Evolutionary conservation across 2,888 invertebrate genomes (phyloP), one percentile per base, ranked within the genome.

Genomic region (Thyatira batis): DNA sequence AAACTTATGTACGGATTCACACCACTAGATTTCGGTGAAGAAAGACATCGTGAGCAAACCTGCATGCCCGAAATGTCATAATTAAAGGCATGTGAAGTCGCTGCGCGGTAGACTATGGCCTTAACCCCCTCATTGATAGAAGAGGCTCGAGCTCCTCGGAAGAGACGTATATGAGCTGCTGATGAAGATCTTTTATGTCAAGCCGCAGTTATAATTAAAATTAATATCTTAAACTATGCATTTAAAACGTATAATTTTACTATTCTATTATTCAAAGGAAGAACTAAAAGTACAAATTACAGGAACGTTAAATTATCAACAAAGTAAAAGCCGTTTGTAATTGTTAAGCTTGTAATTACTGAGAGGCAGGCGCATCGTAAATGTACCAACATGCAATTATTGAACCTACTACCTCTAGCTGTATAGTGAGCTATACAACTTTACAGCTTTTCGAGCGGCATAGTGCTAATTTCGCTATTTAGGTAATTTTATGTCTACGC

Each of bases 281-380:
- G 17, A 39, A 8, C 39, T 39, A 20, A 30, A 48, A 48, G 27
- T 11, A 27, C 11, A 27, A 49, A 43, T 52, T 48, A 52, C 43
- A 48, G 48, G 25, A 49, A 9, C 27, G 21, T 17, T 23, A 46
- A 51, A 49, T 48, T 44, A 44, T 20, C 13, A 27, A 52, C 52
- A 48, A 52, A 21, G 52, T 52, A 49, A 52, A 17, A 39, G 25
- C 27, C 30, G 27, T 43, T 11, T 44, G 20, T 45, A 45, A 45
- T 51, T 46, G 51, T 23, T 39, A 39, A 11, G 48, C 10, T 20
- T 13, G 28, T 13, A 27, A 25, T 48, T 27, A 27, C 28, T n/a
- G 13, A 17, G 39, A 17, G 25, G 49, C 48, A 33, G 48, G 44
- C 39, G 44, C 49, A 46, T 49, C 52, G 48, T 52, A 49, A 52